Percentiles rank a stretch among this genome's conserved stretches.
phyloP scores from a whole-genome alignment of 2,888 invertebrate species.

The Perithous albicinctus region DNA sequence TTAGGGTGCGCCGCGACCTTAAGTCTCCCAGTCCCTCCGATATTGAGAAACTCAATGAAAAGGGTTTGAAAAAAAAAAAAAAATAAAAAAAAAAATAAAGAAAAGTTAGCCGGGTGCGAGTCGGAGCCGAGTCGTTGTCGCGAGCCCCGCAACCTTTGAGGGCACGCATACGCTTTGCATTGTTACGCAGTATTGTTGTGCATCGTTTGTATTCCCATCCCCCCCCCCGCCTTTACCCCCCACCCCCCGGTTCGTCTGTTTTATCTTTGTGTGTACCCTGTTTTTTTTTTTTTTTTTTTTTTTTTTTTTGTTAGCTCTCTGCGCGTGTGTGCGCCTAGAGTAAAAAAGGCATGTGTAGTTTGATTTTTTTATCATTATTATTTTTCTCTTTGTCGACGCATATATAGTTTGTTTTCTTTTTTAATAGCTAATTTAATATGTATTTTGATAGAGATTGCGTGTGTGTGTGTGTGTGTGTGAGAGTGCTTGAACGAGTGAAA shows the following conservation, averaged over 20 bases:
- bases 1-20: background rate
- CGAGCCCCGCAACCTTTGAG: conserved; percentile 38
- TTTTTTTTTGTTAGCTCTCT: conserved; percentile 44
- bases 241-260: conserved; percentile 26
- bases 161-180: conserved; percentile 65
- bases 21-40: background rate
- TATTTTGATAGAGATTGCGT: conserved; percentile 71
- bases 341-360: conserved; percentile 64
- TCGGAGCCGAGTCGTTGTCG: conserved; percentile 36
- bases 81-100: conserved; percentile 24
- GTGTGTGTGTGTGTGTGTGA: conserved; percentile 74
- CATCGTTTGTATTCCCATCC: conserved; percentile 51
- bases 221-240: background rate
- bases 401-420: conserved; percentile 61
- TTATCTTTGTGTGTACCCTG: conserved; percentile 48
- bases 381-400: conserved; percentile 64
- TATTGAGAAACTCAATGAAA: background rate
- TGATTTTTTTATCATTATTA: conserved; percentile 59
- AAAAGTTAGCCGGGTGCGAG: conserved; percentile 22
- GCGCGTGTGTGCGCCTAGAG: conserved; percentile 54
- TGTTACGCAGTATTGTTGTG: conserved; percentile 70
- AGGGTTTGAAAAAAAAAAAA: conserved; percentile 8
- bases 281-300: conserved; percentile 18
- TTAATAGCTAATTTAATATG: conserved; percentile 60
- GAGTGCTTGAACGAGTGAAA: conserved; percentile 58